Base-by-base conservation (phyloP, 1,140 invertebrate species). In the Papilio xuthus region DNA sequence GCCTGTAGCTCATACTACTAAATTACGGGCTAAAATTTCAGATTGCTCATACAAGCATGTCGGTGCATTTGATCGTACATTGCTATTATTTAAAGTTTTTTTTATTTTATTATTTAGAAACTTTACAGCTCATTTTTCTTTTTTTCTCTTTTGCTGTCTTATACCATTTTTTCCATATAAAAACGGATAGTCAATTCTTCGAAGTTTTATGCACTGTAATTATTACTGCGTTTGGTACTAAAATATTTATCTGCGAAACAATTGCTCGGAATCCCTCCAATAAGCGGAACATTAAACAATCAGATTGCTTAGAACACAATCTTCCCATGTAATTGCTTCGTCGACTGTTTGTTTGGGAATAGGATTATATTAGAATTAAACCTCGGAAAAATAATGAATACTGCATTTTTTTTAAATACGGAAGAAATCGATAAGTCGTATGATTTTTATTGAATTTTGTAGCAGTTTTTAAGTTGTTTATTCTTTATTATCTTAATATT, bases 1-100 rank as follows among this genome's bases (percentile, higher is more conserved):
- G 77, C 77, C 75, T 78, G 75, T 81, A 75, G 50, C 50, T 75
- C 26, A 75, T 75, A 9, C 23, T 50, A 28, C 73, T 75, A 75
- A 75, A 75, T 75, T 75, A 75, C 26, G 47, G 28, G 28, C 50
- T 67, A 56, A 37, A 75, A n/a, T 60, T 75, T 75, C 73, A 60
- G n/a, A 75, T 75, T 20, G 50, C 26, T 60, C 12, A 67, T 28
- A 67, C 60, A 12, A 15, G 1, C 60, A 63, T 28, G 26, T 32
- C 28, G 23, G 12, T 67, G 26, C 26, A 28, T 28, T 32, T 67
- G 18, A 67, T 67, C 4, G 26, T 15, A 67, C 10, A 12, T 10
- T 60, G 20, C 26, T 63, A 15, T 15, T 26, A 12, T n/a, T n/a
- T n/a, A 26, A 12, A 60, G 23, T 13, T 60, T 26, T 26, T n/a